Percentiles rank a stretch among this genome's conserved stretches.
phyloP scores from a whole-genome alignment of 1,140 invertebrate genomes.

The Anastrepha obliqua region DNA sequence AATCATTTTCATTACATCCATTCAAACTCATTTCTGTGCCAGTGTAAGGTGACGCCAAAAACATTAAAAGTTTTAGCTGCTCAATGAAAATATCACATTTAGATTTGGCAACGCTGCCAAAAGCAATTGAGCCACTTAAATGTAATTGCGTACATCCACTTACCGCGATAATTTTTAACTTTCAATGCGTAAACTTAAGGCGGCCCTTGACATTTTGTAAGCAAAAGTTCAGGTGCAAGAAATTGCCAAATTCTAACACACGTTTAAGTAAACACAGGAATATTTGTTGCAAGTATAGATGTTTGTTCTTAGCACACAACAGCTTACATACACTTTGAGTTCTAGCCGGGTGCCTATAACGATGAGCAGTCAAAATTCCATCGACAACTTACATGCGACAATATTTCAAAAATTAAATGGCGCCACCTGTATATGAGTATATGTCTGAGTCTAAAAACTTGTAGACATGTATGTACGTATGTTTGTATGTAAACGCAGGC shows the following conservation, averaged over 20 bases:
- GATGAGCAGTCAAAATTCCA: not conserved
- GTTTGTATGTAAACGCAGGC: not conserved
- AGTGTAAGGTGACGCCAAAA: too few relatives aligned
- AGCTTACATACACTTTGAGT: too few relatives aligned
- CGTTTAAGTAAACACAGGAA: not conserved
- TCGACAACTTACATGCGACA: not conserved
- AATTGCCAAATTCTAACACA: conserved; percentile 4
- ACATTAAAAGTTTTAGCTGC: not conserved
- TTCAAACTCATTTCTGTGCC: too few relatives aligned
- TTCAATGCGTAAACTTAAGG: not conserved
- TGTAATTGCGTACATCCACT: conserved; percentile 7
- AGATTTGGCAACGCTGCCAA: conserved; percentile 1
- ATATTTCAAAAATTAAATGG: conserved; percentile 11
- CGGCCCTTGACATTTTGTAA: not conserved
- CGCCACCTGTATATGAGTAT: not conserved
- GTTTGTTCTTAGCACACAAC: not conserved
- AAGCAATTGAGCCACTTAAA: not conserved
- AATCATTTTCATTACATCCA: too few relatives aligned
- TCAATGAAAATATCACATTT: not conserved
- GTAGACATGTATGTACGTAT: not conserved
- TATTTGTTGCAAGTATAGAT: not conserved
- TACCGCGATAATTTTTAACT: not conserved
- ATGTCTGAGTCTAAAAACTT: not conserved
- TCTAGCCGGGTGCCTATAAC: too few relatives aligned
- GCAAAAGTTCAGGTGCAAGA: not conserved